Base-by-base conservation (phyloP, 2,113 vertebrate species). In the Chitala chitala region DNA sequence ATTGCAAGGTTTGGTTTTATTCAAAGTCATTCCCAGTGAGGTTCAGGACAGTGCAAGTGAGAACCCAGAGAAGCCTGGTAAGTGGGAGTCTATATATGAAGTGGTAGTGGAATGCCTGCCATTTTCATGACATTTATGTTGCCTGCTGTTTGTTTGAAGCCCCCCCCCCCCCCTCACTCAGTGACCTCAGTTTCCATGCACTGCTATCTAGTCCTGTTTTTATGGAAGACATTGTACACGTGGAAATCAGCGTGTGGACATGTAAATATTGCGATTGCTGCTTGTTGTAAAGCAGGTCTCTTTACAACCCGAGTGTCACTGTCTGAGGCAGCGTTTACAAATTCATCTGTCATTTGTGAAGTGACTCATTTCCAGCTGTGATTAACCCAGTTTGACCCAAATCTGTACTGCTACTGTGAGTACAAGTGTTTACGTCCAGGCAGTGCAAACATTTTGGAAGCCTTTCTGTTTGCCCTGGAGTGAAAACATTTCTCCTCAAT, bases 1-100 rank as follows among this genome's bases (percentile, higher is more conserved):
- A 87, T 84, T 80, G 80, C 82, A 82, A 76, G 85, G 79, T 89
- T 72, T 90, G 87, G 80, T 90, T 91, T 86, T 88, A 89, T 90
- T 87, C 88, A 79, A 90, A 90, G 89, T 91, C 83, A 89, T 89
- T 86, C 88, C 89, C 80, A 86, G 79, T 90, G 88, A 91, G 81
- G 86, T 86, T 89, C 87, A 88, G 85, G 88, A 90, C 87, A 87
- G 72, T 88, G 85, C 85, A 79, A 63, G 83, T 74, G 89, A 90
- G 63, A 69, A 80, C 26, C 81, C 87, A 75, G 87, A 89, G 75
- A 90, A 87, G 55, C 82, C 88, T 13, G 89, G 89, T 90, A 81
- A 89, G 88, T 90, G 78, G 83, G 71, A 82, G 64, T 75, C 61
- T 56, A 79, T 72, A 66, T 64, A 75, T 69, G 26, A 54, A 79